Evolutionary conservation across 2,888 invertebrate species (phyloP).

Genomic region (Thelaira solivaga): DNA sequence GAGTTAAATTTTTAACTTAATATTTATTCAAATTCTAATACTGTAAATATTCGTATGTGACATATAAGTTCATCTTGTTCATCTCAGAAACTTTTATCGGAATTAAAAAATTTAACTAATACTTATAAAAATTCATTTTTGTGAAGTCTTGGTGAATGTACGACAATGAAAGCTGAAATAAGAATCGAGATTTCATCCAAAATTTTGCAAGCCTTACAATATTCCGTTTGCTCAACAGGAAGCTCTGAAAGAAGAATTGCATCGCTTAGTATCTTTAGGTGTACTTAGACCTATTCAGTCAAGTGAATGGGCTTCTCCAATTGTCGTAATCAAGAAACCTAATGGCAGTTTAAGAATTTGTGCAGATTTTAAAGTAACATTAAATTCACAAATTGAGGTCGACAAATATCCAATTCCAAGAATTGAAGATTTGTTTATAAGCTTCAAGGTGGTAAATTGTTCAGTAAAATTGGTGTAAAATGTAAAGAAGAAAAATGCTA

Average conservation of each 20-base stretch:
- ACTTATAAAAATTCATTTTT: background rate
- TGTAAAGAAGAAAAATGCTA: no score
- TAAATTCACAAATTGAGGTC: conserved; percentile 3
- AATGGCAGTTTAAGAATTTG: no score
- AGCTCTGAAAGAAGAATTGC: no score
- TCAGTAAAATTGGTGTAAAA: background rate
- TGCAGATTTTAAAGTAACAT: background rate
- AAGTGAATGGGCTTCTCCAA: background rate
- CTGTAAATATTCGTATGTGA: background rate
- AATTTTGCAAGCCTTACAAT: conserved; percentile 17
- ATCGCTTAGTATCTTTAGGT: background rate
- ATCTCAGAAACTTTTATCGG: no score
- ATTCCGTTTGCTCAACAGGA: background rate
- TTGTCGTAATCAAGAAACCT: background rate
- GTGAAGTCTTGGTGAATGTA: no score
- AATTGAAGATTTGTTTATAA: background rate
- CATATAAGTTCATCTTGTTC: background rate
- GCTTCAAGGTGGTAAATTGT: background rate
- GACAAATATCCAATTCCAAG: conserved; percentile 3
- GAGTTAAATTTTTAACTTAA: no score
- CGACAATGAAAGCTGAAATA: background rate
- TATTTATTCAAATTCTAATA: no score
- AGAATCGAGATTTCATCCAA: background rate
- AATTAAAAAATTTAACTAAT: no score
- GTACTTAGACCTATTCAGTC: background rate